Base-by-base conservation (phyloP, 2,113 vertebrate species). In the Reinhardtius hippoglossoides region DNA sequence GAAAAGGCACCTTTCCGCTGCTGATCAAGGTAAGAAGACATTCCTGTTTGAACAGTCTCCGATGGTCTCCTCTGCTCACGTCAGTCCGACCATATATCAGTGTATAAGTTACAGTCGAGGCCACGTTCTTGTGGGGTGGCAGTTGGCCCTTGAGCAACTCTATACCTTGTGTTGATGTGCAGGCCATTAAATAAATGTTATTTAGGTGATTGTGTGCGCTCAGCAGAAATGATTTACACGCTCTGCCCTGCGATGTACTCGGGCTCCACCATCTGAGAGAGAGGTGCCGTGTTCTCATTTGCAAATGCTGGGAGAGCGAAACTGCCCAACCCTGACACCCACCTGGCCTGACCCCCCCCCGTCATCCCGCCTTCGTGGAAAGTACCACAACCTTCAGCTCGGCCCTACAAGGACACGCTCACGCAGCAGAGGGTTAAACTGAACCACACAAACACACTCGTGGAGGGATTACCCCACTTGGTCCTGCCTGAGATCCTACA, bases 21-120 rank as follows among this genome's bases (percentile, higher is more conserved):
- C 87, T 92, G 60, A 85, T 83, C 27, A 92, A 91, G 91, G 91
- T 92, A 91, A n/a, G 86, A 26, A 26, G 7, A 0, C 15, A 10
- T 16, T n/a, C 5, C 2, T 62, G 2, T 27, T 24, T 37, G 13
- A 50, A 42, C 6, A 18, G 4, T 62, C n/a, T 62, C 63, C 42
- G 8, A 37, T 37, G 5, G 54, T 31, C 37, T 16, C 35, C 26
- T 42, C 23, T 46, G 46, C 20, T 24, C 13, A 27, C 55, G 42
- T 31, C 26, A 35, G 10, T 2, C n/a, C 57, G 42, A 50, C 54
- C 5, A 7, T 40, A 7, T 40, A 27, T 63, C 46, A 46, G 16
- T 44, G 5, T 69, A 61, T 68, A 37, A 73, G 20, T 82, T 74
- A 67, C 24, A 54, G 62, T 35, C 10, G 42, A 31, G 50, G 58